phyloP scores from a whole-genome alignment of 1,140 invertebrate species.

The Drosophila nikananu region DNA sequence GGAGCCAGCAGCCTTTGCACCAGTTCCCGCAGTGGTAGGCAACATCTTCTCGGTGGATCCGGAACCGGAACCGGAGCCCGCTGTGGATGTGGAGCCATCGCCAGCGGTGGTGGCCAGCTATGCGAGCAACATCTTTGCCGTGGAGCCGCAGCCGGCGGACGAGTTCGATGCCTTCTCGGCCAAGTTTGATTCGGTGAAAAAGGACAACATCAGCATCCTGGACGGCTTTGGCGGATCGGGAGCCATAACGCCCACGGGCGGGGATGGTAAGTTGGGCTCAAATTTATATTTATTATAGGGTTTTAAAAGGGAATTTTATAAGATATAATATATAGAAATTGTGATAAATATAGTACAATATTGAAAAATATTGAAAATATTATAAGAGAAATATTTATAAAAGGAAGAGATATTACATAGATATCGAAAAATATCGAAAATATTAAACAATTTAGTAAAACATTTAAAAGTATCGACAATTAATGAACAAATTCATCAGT shows the following conservation, averaged over 20 bases:
- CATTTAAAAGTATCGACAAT: too few relatives aligned
- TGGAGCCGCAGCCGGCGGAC: conserved; percentile 86
- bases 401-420: too few relatives aligned
- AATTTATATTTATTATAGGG: background rate
- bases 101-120: conserved; percentile 44
- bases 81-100: conserved; percentile 2
- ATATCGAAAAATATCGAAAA: background rate
- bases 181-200: conserved; percentile 91
- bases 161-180: conserved; percentile 94
- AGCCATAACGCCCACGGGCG: conserved; percentile 78
- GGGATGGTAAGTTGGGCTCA: conserved; percentile 63
- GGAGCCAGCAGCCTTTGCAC: conserved; percentile 56
- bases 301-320: background rate
- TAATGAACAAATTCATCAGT: too few relatives aligned
- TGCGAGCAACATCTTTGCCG: conserved; percentile 80
- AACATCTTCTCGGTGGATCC: conserved; percentile 83
- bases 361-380: too few relatives aligned
- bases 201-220: conserved; percentile 86
- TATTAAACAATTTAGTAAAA: too few relatives aligned
- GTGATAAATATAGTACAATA: too few relatives aligned
- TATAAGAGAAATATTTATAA: background rate
- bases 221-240: conserved; percentile 86
- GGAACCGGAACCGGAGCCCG: conserved; percentile 20
- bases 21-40: conserved; percentile 52
- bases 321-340: too few relatives aligned